Percentiles rank a stretch among this genome's conserved stretches.
Conservation (phyloP, 37 sponge, comb jelly and placozoan species). For the Ephydatia muelleri region DNA sequence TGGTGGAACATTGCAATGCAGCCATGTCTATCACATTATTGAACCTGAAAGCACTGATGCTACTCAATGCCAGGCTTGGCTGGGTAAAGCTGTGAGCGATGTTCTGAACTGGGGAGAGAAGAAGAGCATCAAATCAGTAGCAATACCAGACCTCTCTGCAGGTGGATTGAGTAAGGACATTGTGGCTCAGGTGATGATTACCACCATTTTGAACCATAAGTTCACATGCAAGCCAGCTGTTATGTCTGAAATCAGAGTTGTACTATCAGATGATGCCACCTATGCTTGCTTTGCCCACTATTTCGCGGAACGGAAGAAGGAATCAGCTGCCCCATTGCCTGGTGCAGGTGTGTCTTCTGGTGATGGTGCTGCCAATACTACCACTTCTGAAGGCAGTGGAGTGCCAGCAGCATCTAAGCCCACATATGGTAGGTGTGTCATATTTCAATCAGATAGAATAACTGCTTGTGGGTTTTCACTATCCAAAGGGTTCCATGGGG, state of each 20-base stretch:
- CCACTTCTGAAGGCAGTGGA: too few relatives aligned
- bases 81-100: constrained; percentile 27
- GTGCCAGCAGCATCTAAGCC: too few relatives aligned
- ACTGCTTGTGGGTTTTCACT: too few relatives aligned
- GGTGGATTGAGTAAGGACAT: constrained; percentile 53
- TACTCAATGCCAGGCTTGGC: constrained; percentile 21
- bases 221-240: constrained; percentile 15
- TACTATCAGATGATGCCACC: constrained; percentile 60
- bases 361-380: too few relatives aligned
- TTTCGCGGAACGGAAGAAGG: background rate
- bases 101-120: constrained; percentile 33
- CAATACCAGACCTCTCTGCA: constrained; percentile 69
- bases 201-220: constrained; percentile 24
- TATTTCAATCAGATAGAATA: too few relatives aligned
- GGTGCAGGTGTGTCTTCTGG: too few relatives aligned
- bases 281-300: constrained; percentile 26
- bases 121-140: constrained; percentile 41
- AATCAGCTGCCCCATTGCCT: background rate
- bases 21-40: constrained; percentile 64
- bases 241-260: constrained; percentile 69
- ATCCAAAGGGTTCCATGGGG: too few relatives aligned
- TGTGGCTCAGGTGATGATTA: constrained; percentile 29
- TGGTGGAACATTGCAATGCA: constrained; percentile 64
- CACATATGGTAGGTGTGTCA: too few relatives aligned
- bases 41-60: constrained; percentile 30